Evolutionary conservation across 2,113 vertebrate genomes (phyloP).

Genomic region (Clarias gariepinus): DNA sequence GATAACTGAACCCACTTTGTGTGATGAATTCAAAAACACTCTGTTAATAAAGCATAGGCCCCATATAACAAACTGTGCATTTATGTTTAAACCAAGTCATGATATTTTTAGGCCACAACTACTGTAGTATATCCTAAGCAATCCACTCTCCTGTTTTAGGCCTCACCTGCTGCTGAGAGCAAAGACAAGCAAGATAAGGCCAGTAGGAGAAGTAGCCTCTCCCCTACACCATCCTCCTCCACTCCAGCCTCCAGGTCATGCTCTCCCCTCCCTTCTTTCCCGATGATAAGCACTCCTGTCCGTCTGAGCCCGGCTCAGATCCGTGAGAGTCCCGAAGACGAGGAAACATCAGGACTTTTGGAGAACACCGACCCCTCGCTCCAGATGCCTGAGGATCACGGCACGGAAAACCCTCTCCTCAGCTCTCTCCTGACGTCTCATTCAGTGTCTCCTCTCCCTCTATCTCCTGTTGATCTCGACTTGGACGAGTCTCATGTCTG

Average conservation of each 20-base stretch:
- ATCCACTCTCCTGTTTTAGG: constrained; percentile 28
- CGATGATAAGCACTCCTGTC: constrained; percentile 64
- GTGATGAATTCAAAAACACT: not conserved
- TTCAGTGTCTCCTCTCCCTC: constrained; percentile 57
- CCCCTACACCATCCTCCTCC: constrained; percentile 61
- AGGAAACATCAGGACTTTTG: constrained; percentile 86
- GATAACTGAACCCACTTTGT: not conserved
- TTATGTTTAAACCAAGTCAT: not conserved
- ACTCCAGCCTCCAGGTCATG: constrained; percentile 61
- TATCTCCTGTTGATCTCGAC: constrained; percentile 80
- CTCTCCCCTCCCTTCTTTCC: constrained; percentile 69
- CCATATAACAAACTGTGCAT: not conserved
- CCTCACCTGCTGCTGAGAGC: constrained; percentile 51
- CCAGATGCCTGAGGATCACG: constrained; percentile 84
- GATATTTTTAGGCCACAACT: too few species aligned
- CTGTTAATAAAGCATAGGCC: not conserved
- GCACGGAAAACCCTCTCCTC: constrained; percentile 90
- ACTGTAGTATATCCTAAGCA: not conserved
- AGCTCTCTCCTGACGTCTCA: constrained; percentile 61
- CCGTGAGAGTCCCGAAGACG: constrained; percentile 82
- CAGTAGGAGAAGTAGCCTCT: constrained; percentile 70
- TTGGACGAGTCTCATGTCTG: constrained; percentile 92
- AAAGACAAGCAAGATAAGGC: constrained; percentile 71
- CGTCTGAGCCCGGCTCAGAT: constrained; percentile 68
- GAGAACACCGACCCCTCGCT: constrained; percentile 79